phyloP scores from a whole-genome alignment of 2,113 vertebrate species.

The Anhinga anhinga region DNA sequence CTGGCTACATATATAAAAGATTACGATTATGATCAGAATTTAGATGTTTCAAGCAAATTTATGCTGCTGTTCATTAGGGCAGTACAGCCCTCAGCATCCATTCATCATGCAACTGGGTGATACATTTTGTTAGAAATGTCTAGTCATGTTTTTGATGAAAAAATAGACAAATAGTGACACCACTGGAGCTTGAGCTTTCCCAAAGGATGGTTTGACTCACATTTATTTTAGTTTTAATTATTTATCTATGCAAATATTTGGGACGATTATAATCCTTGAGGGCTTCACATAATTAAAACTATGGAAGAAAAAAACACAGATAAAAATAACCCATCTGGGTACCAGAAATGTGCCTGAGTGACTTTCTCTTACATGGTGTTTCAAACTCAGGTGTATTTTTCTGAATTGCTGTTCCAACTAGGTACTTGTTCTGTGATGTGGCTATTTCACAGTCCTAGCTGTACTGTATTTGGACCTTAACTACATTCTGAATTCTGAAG shows the following conservation, averaged over 20 bases:
- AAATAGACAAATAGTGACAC: slow-evolving; percentile 5
- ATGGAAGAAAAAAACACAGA: background rate
- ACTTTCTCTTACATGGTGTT: background rate
- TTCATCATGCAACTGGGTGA: background rate
- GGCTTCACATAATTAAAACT: background rate
- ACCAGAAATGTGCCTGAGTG: background rate
- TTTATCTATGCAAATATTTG: slow-evolving; percentile 57
- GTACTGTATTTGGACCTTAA: background rate
- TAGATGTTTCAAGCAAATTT: background rate
- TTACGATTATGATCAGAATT: slow-evolving; percentile 21
- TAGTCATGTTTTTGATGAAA: background rate
- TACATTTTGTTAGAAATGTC: background rate
- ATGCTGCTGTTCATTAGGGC: background rate
- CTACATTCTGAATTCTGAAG: background rate
- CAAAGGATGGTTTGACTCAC: background rate
- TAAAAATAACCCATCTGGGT: background rate
- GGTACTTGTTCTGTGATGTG: background rate
- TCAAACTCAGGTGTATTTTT: background rate
- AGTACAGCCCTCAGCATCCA: background rate
- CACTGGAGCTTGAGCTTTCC: slow-evolving; percentile 9
- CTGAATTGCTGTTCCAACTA: background rate
- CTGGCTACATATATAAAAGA: background rate
- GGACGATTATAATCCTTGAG: background rate
- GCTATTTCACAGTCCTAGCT: background rate
- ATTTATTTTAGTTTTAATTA: slow-evolving; percentile 44